phyloP scores from a whole-genome alignment of 2,888 invertebrate genomes.

The Erannis defoliaria region DNA sequence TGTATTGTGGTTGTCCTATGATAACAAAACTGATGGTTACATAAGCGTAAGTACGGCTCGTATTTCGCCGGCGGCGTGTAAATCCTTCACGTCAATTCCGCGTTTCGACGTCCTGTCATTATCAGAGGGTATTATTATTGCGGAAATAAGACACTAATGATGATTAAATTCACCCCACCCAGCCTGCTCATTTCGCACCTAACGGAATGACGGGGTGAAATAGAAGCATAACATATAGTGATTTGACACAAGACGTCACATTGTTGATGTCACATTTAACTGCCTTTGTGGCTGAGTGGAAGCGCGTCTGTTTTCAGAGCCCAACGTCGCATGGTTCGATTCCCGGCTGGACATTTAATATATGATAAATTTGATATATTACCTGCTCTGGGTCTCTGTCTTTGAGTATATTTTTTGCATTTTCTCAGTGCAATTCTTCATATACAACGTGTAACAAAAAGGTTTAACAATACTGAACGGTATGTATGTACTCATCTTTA shows the following conservation, averaged over 20 bases:
- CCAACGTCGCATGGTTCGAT: too few species aligned
- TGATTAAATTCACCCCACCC: conserved; percentile 22
- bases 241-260: not conserved
- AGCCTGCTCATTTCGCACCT: conserved; percentile 10
- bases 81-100: conserved; percentile 33
- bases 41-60: conserved; percentile 8
- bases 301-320: too few species aligned
- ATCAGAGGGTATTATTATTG: conserved; percentile 29
- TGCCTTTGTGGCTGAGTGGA: too few species aligned
- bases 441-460: too few species aligned
- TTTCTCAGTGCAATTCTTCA: too few species aligned
- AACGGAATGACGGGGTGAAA: conserved; percentile 9
- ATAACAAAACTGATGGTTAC: conserved; percentile 14
- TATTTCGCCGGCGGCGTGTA: conserved; percentile 18
- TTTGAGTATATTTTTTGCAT: too few species aligned
- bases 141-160: conserved; percentile 36
- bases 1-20: not conserved
- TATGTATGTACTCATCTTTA: too few species aligned
- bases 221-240: conserved; percentile 1
- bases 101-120: conserved; percentile 33
- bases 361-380: too few species aligned
- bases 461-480: too few species aligned
- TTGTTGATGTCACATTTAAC: not conserved
- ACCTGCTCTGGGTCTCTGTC: too few species aligned
- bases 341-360: too few species aligned